These are phyloP conservation scores for Drosophila santomea DNA, from an alignment of 1,140 invertebrate genomes.

Conservation along the genomic window DNA sequence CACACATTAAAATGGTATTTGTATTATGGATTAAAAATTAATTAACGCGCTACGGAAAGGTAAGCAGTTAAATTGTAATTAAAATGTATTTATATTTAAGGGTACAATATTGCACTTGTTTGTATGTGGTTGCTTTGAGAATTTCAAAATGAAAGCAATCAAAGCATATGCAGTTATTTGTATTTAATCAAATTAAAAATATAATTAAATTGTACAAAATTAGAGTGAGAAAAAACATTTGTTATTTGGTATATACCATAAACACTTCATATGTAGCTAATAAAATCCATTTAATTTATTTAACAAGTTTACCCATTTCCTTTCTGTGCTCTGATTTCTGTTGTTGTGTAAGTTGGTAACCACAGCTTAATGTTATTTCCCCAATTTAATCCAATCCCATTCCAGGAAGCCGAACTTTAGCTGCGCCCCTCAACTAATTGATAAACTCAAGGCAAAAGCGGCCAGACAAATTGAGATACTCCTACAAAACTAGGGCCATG, in stretches of 20 bases:
- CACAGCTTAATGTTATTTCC: slow-evolving; percentile 16
- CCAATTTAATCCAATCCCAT: not conserved
- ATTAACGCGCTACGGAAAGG: not conserved
- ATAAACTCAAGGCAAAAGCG: slow-evolving; percentile 26
- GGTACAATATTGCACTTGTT: too few species aligned
- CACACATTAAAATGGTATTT: slow-evolving; percentile 11
- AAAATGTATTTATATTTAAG: not conserved
- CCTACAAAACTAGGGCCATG: slow-evolving; percentile 48
- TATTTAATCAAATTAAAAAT: too few species aligned
- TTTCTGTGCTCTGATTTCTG: not conserved
- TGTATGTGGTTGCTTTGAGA: not conserved
- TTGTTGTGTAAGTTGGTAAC: slow-evolving; percentile 1
- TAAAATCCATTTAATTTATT: not conserved
- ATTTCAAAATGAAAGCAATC: not conserved
- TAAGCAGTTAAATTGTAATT: not conserved
- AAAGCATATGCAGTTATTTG: not conserved
- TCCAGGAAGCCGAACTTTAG: not conserved
- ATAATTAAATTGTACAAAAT: too few species aligned
- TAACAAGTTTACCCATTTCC: not conserved
- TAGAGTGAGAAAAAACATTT: too few species aligned
- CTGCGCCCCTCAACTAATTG: slow-evolving; percentile 29
- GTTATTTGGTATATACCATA: too few species aligned
- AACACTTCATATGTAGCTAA: too few species aligned
- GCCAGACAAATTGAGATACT: slow-evolving; percentile 19
- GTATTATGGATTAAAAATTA: not conserved